Evolutionary conservation across 2,888 invertebrate genomes (phyloP).

Genomic region (Drosophila ustulata): DNA sequence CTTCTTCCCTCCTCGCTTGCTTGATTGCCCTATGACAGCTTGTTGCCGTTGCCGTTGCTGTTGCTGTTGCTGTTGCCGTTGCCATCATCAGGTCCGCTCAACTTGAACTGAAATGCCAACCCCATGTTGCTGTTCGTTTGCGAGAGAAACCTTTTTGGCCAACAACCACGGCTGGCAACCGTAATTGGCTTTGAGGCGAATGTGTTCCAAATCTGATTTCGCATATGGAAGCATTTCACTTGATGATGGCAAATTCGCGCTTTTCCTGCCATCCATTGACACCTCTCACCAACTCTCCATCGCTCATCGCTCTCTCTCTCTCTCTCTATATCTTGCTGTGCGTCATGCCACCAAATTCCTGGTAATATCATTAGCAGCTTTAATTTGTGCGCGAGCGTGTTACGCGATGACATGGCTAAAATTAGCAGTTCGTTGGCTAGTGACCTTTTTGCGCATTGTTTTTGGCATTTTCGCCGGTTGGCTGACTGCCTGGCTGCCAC

Average conservation of each 20-base stretch:
- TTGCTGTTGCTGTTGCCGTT: neutral
- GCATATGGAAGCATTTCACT: constrained; percentile 40
- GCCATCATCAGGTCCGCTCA: constrained; percentile 17
- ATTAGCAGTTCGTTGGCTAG: neutral
- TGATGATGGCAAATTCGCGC: constrained; percentile 20
- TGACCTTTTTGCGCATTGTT: constrained; percentile 36
- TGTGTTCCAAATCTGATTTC: constrained; percentile 60
- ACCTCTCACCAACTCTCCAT: neutral
- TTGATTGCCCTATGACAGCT: constrained; percentile 27
- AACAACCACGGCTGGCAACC: constrained; percentile 37
- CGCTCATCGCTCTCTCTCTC: neutral
- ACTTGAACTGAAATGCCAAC: neutral
- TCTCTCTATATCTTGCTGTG: neutral
- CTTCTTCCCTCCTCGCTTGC: neutral
- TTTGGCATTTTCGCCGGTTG: neutral
- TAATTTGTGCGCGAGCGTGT: constrained; percentile 22
- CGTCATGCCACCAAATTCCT: constrained; percentile 1
- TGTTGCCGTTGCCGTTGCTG: constrained; percentile 12
- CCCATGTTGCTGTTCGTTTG: neutral
- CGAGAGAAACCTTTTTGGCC: constrained; percentile 64
- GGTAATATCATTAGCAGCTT: constrained; percentile 38
- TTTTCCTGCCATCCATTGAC: constrained; percentile 11
- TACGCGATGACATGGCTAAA: constrained; percentile 1
- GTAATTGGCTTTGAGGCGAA: constrained; percentile 73
- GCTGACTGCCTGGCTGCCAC: neutral